Percentiles rank a stretch among this genome's conserved stretches.
Evolutionary conservation across 2,888 invertebrate genomes (phyloP).

Genomic region (Actias luna): DNA sequence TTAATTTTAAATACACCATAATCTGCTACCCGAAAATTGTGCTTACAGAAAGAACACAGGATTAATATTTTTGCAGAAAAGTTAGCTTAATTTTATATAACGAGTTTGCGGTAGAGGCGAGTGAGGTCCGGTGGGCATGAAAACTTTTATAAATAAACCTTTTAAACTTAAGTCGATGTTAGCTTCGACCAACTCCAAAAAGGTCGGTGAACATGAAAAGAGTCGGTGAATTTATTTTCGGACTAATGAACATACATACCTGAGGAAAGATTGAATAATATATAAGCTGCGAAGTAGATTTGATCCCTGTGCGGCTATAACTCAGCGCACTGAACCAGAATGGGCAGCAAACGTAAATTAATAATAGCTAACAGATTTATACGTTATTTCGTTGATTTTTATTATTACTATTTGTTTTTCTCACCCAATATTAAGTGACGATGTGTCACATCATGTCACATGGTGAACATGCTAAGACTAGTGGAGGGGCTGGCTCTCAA

Average conservation of each 20-base stretch:
- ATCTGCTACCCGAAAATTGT: background rate
- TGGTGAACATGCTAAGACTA: too few relatives aligned
- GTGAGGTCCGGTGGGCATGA: constrained; percentile 17
- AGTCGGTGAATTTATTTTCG: constrained; percentile 55
- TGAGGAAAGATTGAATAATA: constrained; percentile 74
- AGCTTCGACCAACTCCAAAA: constrained; percentile 26
- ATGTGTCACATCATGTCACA: too few relatives aligned
- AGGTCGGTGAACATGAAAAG: constrained; percentile 58
- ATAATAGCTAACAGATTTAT: constrained; percentile 55
- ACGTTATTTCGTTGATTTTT: constrained; percentile 19
- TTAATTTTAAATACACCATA: background rate
- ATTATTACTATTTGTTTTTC: background rate
- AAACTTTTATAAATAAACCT: constrained; percentile 29
- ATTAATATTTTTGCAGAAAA: constrained; percentile 15
- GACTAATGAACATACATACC: constrained; percentile 74
- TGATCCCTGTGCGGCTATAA: constrained; percentile 59
- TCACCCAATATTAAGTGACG: background rate
- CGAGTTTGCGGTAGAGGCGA: constrained; percentile 18
- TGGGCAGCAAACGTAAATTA: constrained; percentile 51
- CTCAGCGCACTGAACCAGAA: constrained; percentile 55
- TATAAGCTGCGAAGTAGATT: constrained; percentile 66
- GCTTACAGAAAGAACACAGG: background rate
- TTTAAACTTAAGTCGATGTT: constrained; percentile 24
- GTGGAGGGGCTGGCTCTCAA: too few relatives aligned
- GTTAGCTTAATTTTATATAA: constrained; percentile 23